Percentiles rank a stretch among this genome's conserved stretches.
Evolutionary conservation across 1,140 invertebrate species (phyloP).

Genomic region (Leptopilina clavipes): DNA sequence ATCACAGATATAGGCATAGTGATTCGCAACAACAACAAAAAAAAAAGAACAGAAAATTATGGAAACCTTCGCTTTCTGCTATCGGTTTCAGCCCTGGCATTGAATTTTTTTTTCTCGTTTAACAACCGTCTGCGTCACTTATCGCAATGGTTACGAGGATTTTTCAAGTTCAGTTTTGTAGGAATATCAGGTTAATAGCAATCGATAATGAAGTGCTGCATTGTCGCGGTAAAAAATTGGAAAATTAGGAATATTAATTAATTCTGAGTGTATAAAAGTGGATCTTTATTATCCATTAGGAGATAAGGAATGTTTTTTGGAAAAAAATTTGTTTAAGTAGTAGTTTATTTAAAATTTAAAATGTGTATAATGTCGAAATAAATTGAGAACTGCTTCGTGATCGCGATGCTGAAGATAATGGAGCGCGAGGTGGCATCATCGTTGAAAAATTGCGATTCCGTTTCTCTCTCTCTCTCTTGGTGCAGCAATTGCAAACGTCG

Average conservation of each 20-base stretch:
- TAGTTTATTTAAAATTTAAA: too few relatives aligned
- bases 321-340: too few relatives aligned
- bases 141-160: slow-evolving; percentile 33
- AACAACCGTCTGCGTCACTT: slow-evolving; percentile 18
- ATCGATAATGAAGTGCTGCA: slow-evolving; percentile 11
- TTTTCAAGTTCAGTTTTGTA: slow-evolving; percentile 25
- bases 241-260: neutral
- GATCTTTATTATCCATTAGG: neutral
- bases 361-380: slow-evolving; percentile 11
- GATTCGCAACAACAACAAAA: neutral
- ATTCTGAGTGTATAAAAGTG: too few relatives aligned
- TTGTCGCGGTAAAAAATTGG: neutral
- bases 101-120: slow-evolving; percentile 30
- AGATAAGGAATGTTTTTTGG: neutral
- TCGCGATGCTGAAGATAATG: slow-evolving; percentile 31
- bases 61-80: slow-evolving; percentile 24
- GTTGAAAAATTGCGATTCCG: slow-evolving; percentile 33
- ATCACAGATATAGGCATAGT: neutral
- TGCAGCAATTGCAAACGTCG: slow-evolving; percentile 20
- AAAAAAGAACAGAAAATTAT: neutral
- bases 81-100: slow-evolving; percentile 30
- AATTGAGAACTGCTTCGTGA: slow-evolving; percentile 17
- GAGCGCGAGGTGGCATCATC: slow-evolving; percentile 21
- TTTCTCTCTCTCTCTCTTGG: neutral
- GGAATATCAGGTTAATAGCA: slow-evolving; percentile 22